Base-by-base conservation (phyloP, 2,888 invertebrate genomes). In the Troglohyphantes excavatus region DNA sequence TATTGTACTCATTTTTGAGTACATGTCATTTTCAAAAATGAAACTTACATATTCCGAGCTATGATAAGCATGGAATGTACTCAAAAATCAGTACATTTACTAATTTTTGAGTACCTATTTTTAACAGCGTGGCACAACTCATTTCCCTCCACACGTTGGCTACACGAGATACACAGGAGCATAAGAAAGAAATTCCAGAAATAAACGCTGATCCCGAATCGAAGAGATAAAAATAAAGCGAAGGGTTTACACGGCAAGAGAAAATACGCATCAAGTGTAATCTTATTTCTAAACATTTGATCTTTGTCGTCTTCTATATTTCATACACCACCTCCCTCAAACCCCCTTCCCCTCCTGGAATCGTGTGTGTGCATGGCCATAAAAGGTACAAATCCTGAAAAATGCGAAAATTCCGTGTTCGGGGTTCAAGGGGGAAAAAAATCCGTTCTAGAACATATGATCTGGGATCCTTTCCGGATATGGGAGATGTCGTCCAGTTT, bases 331-430 rank as follows among this genome's bases (percentile, higher is more conserved):
- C 46, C 7, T 0, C 46, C 13, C 27, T 46, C 0, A 11, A 11
- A 13, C 7, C n/a, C 61, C 61, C 21, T 26, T 67, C 70, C 46
- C 7, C 0, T 73, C 13, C 27, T 46, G 0, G 21, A 11, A 13
- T 19, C n/a, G 39, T 21, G 9, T 26, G 23, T 13, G n/a, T 6
- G 53, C 27, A n/a, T 46, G 53, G 11, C 2, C 43, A 53, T 46
- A 46, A 73, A 11, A 26, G 13, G 33, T 29, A 23, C 33, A 76
- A 79, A 81, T 81, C 81, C 81, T 68, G 81, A 81, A 81, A 81
- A 81, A 81, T 81, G 67, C 59, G 53, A 68, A 68, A 81, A 68
- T 29, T 27, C 29, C 68, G 81, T 68, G 81, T 68, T 68, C 3
- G 1, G 39, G 39, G 9, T 39, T 39, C n/a, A n/a, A n/a, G 63